Percentiles rank a stretch among this genome's conserved stretches.
These are phyloP conservation scores for Danio kyathit DNA, from an alignment of 2,797 vertebrate species.

Conservation along the genomic window DNA sequence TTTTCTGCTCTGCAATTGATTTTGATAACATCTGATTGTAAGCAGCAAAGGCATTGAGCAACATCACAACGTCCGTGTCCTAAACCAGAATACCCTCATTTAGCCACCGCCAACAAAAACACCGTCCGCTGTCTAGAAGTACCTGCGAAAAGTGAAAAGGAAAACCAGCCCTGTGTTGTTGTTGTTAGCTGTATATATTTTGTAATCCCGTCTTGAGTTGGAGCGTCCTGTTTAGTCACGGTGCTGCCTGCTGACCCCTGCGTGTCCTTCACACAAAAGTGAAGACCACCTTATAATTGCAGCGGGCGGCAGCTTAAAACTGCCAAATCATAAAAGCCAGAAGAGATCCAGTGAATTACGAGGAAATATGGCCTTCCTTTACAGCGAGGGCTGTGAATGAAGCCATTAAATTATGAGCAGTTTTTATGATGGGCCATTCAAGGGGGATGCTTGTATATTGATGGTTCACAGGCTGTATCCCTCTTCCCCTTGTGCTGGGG, in stretches of 20 bases:
- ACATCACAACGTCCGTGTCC: conserved; percentile 23
- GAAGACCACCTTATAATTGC: conserved; percentile 79
- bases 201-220: conserved; percentile 54
- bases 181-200: conserved; percentile 34
- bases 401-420: conserved; percentile 99
- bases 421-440: conserved; percentile 99
- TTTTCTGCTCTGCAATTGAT: conserved; percentile 30
- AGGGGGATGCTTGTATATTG: conserved; percentile 99
- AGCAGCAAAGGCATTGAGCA: conserved; percentile 20
- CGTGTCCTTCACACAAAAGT: conserved; percentile 78
- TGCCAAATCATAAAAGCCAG: conserved; percentile 82
- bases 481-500: conserved; percentile 80
- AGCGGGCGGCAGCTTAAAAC: conserved; percentile 77
- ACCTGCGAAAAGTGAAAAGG: background rate
- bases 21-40: conserved; percentile 43
- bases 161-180: background rate
- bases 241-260: conserved; percentile 78
- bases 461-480: conserved; percentile 97
- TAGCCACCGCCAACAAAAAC: background rate
- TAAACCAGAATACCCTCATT: conserved; percentile 32
- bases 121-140: background rate
- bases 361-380: conserved; percentile 98
- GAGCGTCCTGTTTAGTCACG: conserved; percentile 69
- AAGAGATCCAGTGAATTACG: conserved; percentile 82
- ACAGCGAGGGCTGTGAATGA: conserved; percentile 98